Conservation (phyloP, 64 coral and sea anemone genomes). For the Orbicella faveolata region DNA sequence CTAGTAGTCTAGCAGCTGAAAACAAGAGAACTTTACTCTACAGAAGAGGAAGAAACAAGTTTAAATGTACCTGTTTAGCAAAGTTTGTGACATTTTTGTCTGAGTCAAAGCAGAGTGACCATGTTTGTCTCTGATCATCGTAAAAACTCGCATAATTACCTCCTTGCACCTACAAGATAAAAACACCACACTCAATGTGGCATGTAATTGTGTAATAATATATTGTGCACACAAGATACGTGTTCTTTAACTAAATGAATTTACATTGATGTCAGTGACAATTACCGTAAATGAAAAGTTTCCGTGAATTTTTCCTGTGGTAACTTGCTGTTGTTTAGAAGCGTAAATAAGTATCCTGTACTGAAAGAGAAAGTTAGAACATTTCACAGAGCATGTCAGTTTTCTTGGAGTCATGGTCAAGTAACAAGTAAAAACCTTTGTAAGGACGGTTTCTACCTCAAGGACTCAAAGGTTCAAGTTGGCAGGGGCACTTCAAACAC, state of each 20-base stretch:
- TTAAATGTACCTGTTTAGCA: slow-evolving; percentile 81
- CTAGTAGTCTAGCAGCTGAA: no score
- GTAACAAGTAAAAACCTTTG: no score
- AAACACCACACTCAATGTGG: not conserved
- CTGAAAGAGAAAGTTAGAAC: slow-evolving; percentile 39
- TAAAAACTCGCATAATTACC: slow-evolving; percentile 98
- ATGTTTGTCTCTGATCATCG: slow-evolving; percentile 93
- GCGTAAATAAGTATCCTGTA: slow-evolving; percentile 92
- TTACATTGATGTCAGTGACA: not conserved
- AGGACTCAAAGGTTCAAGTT: no score
- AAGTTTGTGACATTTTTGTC: slow-evolving; percentile 57
- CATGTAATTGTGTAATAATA: no score
- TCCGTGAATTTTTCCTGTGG: slow-evolving; percentile 74
- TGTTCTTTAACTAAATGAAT: no score
- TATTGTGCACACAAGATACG: not conserved
- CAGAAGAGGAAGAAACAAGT: no score
- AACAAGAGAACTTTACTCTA: no score
- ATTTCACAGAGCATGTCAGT: not conserved
- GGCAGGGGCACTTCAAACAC: no score
- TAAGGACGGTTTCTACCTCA: no score
- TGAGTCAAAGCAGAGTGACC: slow-evolving; percentile 96
- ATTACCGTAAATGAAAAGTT: slow-evolving; percentile 94
- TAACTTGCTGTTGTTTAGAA: slow-evolving; percentile 91
- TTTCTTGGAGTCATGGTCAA: no score
- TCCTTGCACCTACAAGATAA: slow-evolving; percentile 78